Evolutionary conservation across 2,888 invertebrate genomes (phyloP).

Genomic region (Saturnia pavonia): DNA sequence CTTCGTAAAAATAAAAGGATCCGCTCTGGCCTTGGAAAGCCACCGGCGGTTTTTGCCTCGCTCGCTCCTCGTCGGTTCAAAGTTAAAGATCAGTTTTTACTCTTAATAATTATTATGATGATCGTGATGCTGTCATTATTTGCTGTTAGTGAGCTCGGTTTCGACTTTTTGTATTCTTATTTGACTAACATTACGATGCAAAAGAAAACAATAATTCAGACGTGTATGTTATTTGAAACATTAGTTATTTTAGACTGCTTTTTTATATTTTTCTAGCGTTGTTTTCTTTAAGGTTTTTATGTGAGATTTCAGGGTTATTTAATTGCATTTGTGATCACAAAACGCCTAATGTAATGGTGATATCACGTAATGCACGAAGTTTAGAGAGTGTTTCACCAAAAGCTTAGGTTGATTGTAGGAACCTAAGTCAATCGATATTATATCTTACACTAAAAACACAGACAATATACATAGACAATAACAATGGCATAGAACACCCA

Average conservation of each 20-base stretch:
- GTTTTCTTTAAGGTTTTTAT: no score
- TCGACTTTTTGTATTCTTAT: background rate
- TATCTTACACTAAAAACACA: no score
- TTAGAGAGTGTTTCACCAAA: no score
- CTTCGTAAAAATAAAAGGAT: slow-evolving; percentile 15
- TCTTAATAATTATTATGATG: slow-evolving; percentile 32
- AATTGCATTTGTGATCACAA: no score
- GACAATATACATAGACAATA: no score
- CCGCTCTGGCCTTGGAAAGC: background rate
- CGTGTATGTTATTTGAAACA: background rate
- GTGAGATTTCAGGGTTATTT: no score
- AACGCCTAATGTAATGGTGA: no score
- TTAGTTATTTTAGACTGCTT: no score
- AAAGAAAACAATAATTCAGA: background rate
- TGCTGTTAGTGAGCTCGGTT: slow-evolving; percentile 7
- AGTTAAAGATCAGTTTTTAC: slow-evolving; percentile 28
- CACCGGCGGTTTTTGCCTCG: background rate
- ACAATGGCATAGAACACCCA: no score
- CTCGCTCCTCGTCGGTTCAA: background rate
- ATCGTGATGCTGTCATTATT: slow-evolving; percentile 24
- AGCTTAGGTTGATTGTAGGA: no score
- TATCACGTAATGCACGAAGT: no score
- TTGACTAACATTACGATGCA: background rate
- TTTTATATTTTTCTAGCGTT: background rate
- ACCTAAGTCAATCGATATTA: no score